phyloP scores from a whole-genome alignment of 2,113 vertebrate species.

The Gavia stellata region DNA sequence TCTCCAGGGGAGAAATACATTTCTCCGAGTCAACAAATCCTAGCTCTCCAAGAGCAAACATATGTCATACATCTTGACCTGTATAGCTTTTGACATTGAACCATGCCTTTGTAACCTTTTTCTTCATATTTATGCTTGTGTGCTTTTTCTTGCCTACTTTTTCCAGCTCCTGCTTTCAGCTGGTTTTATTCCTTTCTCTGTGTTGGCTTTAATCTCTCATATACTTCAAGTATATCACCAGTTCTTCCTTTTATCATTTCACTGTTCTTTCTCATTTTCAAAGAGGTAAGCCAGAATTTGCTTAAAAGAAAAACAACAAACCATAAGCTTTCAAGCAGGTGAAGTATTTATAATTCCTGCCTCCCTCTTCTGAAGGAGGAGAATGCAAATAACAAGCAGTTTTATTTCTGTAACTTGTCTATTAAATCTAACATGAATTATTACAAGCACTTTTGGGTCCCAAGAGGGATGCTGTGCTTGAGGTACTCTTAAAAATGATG shows the following conservation, averaged over 20 bases:
- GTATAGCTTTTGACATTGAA: not conserved
- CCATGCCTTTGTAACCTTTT: not conserved
- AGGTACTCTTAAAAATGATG: not conserved
- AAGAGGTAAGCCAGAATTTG: not conserved
- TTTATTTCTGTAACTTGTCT: not conserved
- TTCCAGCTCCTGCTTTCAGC: not conserved
- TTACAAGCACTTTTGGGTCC: not conserved
- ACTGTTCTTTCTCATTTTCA: not conserved
- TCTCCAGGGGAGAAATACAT: not conserved
- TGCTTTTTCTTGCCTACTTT: not conserved
- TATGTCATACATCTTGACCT: not conserved
- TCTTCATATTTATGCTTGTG: not conserved
- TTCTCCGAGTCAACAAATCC: not conserved
- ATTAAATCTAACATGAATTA: not conserved
- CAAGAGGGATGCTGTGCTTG: not conserved
- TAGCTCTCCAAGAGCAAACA: not conserved
- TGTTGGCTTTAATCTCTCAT: not conserved
- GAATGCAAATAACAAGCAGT: not conserved
- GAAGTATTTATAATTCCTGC: not conserved
- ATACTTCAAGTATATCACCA: not conserved
- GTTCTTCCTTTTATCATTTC: slow-evolving; percentile 11
- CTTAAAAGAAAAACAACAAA: not conserved
- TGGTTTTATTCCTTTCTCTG: not conserved
- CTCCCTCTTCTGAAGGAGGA: not conserved
- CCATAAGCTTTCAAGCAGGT: not conserved